Percentiles rank a stretch among this genome's conserved stretches.
Evolutionary conservation across 1,140 invertebrate genomes (phyloP).

Genomic region (Colletes gigas): DNA sequence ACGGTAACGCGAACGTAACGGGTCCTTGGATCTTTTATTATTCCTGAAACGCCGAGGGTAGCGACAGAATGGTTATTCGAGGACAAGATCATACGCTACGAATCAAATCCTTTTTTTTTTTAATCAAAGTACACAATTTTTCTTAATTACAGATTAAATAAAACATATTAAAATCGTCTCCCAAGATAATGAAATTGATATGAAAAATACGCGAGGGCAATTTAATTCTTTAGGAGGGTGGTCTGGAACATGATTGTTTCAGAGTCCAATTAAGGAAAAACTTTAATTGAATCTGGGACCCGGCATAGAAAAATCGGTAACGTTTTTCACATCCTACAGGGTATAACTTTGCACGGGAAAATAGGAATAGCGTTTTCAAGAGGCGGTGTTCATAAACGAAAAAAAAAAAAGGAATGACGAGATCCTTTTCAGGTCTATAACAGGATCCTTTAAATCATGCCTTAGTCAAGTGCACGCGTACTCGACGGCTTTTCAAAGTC

Average conservation of each 20-base stretch:
- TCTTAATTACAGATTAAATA: too few species aligned
- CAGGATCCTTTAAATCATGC: conserved; percentile 5
- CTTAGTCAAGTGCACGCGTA: conserved; percentile 10
- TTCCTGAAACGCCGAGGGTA: background rate
- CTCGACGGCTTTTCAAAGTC: conserved; percentile 14
- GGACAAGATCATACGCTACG: background rate
- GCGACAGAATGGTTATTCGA: background rate
- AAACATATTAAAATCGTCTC: too few species aligned
- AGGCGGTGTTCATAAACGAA: background rate
- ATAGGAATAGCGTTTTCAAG: background rate
- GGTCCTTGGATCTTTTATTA: background rate
- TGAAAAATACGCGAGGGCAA: too few species aligned
- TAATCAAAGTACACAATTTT: too few species aligned
- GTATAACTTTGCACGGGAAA: background rate
- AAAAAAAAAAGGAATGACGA: background rate
- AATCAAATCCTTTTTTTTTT: background rate
- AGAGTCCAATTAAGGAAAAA: conserved; percentile 15
- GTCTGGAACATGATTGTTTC: too few species aligned
- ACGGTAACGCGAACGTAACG: conserved; percentile 20
- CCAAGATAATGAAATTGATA: too few species aligned
- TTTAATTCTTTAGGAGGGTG: too few species aligned
- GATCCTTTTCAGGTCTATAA: background rate
- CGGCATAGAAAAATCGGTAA: background rate
- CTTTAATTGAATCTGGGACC: background rate
- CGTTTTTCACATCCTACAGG: background rate